Evolutionary conservation across 2,797 vertebrate species (phyloP), one percentile per base, ranked within the genome.

Genomic region (Otolemur crassicaudatus): DNA sequence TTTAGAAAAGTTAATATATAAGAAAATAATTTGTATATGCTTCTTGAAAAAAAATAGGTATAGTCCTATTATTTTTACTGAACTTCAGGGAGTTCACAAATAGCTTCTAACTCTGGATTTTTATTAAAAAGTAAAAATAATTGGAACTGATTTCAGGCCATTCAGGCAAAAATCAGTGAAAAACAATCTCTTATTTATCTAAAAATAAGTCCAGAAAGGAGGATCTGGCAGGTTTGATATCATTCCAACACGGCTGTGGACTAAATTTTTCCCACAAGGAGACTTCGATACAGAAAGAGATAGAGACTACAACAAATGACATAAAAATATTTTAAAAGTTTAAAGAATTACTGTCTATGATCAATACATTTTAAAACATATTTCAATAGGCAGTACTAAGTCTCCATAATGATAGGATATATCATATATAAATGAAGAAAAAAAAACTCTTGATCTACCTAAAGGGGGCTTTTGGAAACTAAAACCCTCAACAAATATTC

Each of bases 41-140:
- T 73, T 96, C 25, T 92, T 49, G 22, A 80, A 91, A 95, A 91
- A 91, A 31, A 89, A 87, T 73, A 92, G 43, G 13, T 40, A 27
- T 4, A 58, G 23, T 90, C 40, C 9, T 90, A 60, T 94, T 49
- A 67, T 72, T 67, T 90, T 84, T 88, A 80, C 23, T 56, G 77
- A 83, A 94, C 23, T 90, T 90, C 7, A 12, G 25, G 4, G 5
- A 65, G 40, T 76, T 75, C 29, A 40, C 25, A n/a, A 27, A 82
- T 56, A 76, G 49, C 63, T 93, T 34, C 27, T 69, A 91, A 73
- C 80, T 96, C 31, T 69, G 60, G 2, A 80, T 94, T 81, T 90
- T 87, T 67, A 56, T 76, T n/a, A 34, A 89, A 81, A 80, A 88
- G n/a, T 82, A 89, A 75, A 96, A 82, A 53, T 40, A 46, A 56